Base-by-base conservation (phyloP, 2,888 invertebrate species). In the Philereme transversata region DNA sequence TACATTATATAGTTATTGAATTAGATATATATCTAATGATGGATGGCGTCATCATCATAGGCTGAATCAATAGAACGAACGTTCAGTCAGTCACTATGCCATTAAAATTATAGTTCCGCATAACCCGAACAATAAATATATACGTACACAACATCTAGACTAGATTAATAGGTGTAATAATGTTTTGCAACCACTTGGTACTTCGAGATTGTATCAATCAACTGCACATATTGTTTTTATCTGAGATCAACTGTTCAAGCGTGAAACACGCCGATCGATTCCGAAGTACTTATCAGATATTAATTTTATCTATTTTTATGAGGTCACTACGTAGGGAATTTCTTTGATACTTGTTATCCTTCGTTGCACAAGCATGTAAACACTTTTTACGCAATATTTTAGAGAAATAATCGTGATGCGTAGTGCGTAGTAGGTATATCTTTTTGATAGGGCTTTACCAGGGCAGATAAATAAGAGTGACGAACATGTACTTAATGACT, bases 21-120 rank as follows among this genome's bases (percentile, higher is more conserved):
- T 76, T 74, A 77, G 71, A 76, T 77, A 82, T 75, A 76, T n/a
- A n/a, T n/a, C n/a, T n/a, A n/a, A n/a, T n/a, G n/a, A n/a, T 58
- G 60, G 61, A 65, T 81, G 81, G 81, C 78, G 82, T 78, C 78
- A 80, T 54, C 66, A 52, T 70, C 71, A 69, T 71, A 65, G 58
- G 64, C 70, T 82, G 78, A 83, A 76, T 83, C 83, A 83, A 77
- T 72, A 63, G 62, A 69, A 74, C 50, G 9, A 69, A 74, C 54
- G n/a, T 49, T 60, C 73, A 78, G 78, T 78, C 77, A 75, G 78
- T 78, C 77, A 75, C 77, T 81, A 78, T 62, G 69, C 70, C 67
- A 76, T 73, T 77, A 77, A 78, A 62, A 51, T 54, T 68, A 55
- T 57, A 64, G 77, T 82, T 82, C 83, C 82, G 82, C 80, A 71